Evolutionary conservation across 1,140 invertebrate species (phyloP).

Genomic region (Temnothorax curvispinosus): DNA sequence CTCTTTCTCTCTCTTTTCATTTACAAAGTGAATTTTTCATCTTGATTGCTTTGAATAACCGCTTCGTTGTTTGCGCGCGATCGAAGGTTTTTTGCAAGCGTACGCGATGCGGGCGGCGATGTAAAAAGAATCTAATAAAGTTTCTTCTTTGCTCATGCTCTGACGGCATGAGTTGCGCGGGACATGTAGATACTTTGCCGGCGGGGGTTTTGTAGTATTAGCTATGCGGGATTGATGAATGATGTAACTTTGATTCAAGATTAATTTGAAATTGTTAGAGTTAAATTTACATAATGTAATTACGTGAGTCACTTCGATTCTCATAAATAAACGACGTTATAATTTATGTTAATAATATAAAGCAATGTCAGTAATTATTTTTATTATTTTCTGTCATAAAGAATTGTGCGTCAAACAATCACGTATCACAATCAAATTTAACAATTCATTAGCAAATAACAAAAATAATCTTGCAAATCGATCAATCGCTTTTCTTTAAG

Average conservation of each 20-base stretch:
- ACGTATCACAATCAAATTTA: neutral
- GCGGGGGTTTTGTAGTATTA: conserved; percentile 20
- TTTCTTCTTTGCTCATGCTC: conserved; percentile 31
- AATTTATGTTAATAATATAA: neutral
- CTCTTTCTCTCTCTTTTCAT: neutral
- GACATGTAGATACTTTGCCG: conserved; percentile 26
- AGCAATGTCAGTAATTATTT: neutral
- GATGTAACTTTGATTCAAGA: conserved; percentile 11
- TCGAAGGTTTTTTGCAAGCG: conserved; percentile 42
- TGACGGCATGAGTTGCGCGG: conserved; percentile 15
- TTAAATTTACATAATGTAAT: conserved; percentile 36
- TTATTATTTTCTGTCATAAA: neutral
- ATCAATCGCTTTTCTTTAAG: neutral
- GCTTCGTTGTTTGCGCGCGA: conserved; percentile 31
- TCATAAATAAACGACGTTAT: neutral
- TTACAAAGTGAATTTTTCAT: conserved; percentile 14
- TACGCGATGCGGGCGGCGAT: conserved; percentile 3
- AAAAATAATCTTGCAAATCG: neutral
- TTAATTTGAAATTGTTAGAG: conserved; percentile 6
- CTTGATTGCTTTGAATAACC: conserved; percentile 49
- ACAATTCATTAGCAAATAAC: neutral
- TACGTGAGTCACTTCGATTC: neutral
- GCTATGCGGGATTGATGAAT: conserved; percentile 12
- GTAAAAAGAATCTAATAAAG: conserved; percentile 58
- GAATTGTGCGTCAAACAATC: neutral